Evolutionary conservation across 2,888 invertebrate genomes (phyloP).

Genomic region (Fragum fragum): DNA sequence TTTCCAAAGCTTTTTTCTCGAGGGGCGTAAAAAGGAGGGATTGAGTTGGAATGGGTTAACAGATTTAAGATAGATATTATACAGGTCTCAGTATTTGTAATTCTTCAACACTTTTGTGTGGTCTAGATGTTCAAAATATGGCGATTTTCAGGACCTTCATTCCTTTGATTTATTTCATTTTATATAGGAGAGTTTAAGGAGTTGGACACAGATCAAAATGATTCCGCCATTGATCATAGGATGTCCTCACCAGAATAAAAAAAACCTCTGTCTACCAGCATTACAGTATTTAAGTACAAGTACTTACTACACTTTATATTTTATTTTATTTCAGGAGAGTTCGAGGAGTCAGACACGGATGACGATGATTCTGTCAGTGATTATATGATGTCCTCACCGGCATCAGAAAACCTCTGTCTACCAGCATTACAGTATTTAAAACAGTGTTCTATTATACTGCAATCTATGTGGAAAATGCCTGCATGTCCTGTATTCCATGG

Average conservation of each 20-base stretch:
- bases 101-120: too few relatives aligned
- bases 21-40: too few relatives aligned
- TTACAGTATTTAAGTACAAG: constrained; percentile 94
- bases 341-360: constrained; percentile 81
- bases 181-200: constrained; percentile 82
- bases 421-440: constrained; percentile 95
- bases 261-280: constrained; percentile 89
- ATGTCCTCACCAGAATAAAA: constrained; percentile 72
- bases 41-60: too few relatives aligned
- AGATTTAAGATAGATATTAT: too few relatives aligned
- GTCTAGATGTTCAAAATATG: too few relatives aligned
- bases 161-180: not conserved
- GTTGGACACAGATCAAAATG: constrained; percentile 81
- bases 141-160: too few relatives aligned
- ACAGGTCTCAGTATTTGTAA: too few relatives aligned
- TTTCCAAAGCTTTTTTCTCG: too few relatives aligned
- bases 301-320: not conserved
- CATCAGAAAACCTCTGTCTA: constrained; percentile 83
- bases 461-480: constrained; percentile 97
- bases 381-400: constrained; percentile 66
- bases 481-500: constrained; percentile 97
- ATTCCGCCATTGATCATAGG: constrained; percentile 77
- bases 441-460: constrained; percentile 94
- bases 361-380: constrained; percentile 81
- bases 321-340: constrained; percentile 75